A percentile compares a stretch with the other conserved stretches of the same genome.
phyloP scores from a whole-genome alignment of 2,113 vertebrate genomes.

The Malurus melanocephalus region DNA sequence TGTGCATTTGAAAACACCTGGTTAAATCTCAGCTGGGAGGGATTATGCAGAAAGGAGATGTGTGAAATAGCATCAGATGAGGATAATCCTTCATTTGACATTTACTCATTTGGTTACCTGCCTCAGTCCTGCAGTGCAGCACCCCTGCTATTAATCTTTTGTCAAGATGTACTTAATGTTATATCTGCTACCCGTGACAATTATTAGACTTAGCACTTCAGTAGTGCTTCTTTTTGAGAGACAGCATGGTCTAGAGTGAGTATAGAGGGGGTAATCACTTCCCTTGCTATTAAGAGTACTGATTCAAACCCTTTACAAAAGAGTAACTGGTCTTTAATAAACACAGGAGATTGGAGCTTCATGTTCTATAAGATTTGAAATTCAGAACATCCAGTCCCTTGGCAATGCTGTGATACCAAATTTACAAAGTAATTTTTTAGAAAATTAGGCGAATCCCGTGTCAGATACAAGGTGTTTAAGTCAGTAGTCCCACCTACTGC shows the following conservation, averaged over 20 bases:
- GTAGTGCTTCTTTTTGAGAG: constrained; percentile 37
- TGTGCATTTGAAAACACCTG: constrained; percentile 58
- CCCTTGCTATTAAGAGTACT: not conserved
- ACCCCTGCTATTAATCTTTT: constrained; percentile 59
- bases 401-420: not conserved
- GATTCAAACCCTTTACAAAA: constrained; percentile 12
- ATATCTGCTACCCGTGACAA: constrained; percentile 43
- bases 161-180: constrained; percentile 53
- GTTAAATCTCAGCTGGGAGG: constrained; percentile 31
- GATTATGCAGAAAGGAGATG: constrained; percentile 30
- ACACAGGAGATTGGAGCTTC: not conserved
- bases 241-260: not conserved
- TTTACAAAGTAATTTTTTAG: not conserved
- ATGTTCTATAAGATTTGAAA: not conserved
- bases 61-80: constrained; percentile 44
- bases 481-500: not conserved
- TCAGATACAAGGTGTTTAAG: not conserved
- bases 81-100: constrained; percentile 58
- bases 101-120: constrained; percentile 60
- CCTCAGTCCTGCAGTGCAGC: constrained; percentile 30
- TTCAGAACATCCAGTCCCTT: not conserved
- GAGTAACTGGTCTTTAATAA: not conserved
- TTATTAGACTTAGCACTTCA: constrained; percentile 44
- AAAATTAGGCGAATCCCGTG: not conserved
- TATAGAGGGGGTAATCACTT: constrained; percentile 17